These are phyloP conservation scores for Corythucha ciliata DNA, from an alignment of 2,888 invertebrate genomes.

Conservation along the genomic window DNA sequence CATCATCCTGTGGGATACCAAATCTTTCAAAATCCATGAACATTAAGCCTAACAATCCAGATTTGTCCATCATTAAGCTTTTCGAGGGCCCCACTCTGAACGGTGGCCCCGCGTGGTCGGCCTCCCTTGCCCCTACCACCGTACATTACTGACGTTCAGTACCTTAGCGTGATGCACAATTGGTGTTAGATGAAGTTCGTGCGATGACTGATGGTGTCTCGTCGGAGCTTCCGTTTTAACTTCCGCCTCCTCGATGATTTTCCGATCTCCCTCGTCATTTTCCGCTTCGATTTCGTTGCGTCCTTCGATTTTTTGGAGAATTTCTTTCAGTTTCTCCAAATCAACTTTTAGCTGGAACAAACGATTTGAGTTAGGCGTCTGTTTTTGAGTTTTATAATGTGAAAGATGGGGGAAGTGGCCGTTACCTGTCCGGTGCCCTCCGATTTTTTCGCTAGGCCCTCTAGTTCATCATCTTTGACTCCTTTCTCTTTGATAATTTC, in stretches of 20 bases:
- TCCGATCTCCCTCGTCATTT: too few species aligned
- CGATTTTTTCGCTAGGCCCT: slow-evolving; percentile 20
- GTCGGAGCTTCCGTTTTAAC: slow-evolving; percentile 19
- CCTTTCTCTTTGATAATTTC: slow-evolving; percentile 20
- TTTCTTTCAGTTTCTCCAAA: slow-evolving; percentile 29
- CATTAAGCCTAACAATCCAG: too few species aligned
- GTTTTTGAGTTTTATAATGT: not conserved
- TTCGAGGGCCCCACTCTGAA: too few species aligned
- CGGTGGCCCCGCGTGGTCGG: too few species aligned
- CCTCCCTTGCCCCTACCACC: too few species aligned
- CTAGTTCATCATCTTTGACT: slow-evolving; percentile 22
- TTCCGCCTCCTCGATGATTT: slow-evolving; percentile 24
- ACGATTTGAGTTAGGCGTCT: not conserved
- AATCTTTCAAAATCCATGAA: too few species aligned
- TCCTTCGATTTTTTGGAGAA: slow-evolving; percentile 27
- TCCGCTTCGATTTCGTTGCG: slow-evolving; percentile 10
- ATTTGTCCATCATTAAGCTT: too few species aligned
- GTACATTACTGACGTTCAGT: too few species aligned
- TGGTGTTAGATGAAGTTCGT: slow-evolving; percentile 6
- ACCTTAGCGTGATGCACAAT: slow-evolving; percentile 13
- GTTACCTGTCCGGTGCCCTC: slow-evolving; percentile 22
- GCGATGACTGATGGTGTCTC: slow-evolving; percentile 18
- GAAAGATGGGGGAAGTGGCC: not conserved
- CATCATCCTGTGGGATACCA: too few species aligned
- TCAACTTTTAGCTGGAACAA: slow-evolving; percentile 32